Base-by-base conservation (phyloP, 2,113 vertebrate genomes). In the Micromys minutus region DNA sequence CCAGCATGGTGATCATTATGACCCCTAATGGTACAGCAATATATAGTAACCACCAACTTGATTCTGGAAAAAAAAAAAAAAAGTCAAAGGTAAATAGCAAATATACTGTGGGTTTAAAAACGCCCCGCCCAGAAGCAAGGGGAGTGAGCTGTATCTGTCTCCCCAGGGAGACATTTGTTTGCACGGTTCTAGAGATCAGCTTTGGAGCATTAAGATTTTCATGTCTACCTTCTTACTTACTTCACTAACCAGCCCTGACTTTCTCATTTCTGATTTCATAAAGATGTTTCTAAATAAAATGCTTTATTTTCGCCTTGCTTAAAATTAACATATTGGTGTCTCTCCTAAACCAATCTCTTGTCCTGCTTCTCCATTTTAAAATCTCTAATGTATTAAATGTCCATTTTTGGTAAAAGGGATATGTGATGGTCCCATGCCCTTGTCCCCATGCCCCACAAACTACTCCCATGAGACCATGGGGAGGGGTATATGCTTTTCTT, bases 11-110 rank as follows among this genome's bases (percentile, higher is more conserved):
- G 50, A 65, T 45, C 47, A 84, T 1, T 17, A 96, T 19, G 80
- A 10, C 71, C 17, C 34, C 94, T 72, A 59, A 39, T 13, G 24
- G 87, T 39, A 63, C 92, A 47, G 5, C 39, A 90, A 74, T 21
- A 16, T 52, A 87, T 76, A 84, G 52, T n/a, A 39, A 65, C 97
- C 97, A 94, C 5, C 24, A 65, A 45, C 12, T 77, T 34, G 91
- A 4, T 61, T 31, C 97, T 97, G 95, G 26, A 92, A 94, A 65
- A 79, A 91, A 71, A n/a, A 39, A 71, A 71, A 65, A 69, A 69
- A 93, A 45, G 75, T 75, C 75, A 95, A 87, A 97, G 59, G 61
- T 3, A 36, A 89, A 85, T 79, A 57, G 97, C 93, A 94, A 77
- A 87, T 91, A 47, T 19, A 42, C 74, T 55, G 63, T n/a, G 79